A percentile compares a stretch with the other conserved stretches of the same genome.
Conservation (phyloP, 2,797 vertebrate genomes). For the Tapirus indicus region DNA sequence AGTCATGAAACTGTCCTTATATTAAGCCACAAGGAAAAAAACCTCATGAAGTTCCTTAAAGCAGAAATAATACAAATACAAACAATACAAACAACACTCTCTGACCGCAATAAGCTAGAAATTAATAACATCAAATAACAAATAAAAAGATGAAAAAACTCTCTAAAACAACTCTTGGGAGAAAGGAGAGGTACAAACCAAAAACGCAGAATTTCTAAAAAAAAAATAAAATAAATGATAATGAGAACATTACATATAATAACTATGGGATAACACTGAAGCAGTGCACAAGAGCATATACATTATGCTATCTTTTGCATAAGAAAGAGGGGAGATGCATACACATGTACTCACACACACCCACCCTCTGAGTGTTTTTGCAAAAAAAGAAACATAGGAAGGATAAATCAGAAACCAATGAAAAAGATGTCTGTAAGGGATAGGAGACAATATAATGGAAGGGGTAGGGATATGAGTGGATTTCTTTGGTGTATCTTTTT, state of each 20-base stretch:
- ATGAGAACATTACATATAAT: background rate
- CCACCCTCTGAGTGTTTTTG: background rate
- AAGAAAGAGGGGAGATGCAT: background rate
- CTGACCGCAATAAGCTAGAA: background rate
- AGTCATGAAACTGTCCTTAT: background rate
- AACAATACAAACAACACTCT: background rate
- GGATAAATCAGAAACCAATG: background rate
- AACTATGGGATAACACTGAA: background rate
- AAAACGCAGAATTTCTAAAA: background rate
- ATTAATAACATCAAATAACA: background rate
- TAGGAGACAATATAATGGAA: background rate
- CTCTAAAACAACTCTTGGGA: background rate
- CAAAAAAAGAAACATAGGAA: background rate
- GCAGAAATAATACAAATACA: background rate
- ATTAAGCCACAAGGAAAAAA: background rate
- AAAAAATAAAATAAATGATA: background rate
- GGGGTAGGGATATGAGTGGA: background rate
- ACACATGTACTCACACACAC: background rate
- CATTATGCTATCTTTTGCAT: background rate
- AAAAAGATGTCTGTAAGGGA: background rate
- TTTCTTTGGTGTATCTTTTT: background rate
- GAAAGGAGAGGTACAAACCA: background rate
- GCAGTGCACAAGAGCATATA: background rate
- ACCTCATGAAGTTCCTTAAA: background rate
- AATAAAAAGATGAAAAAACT: background rate